Evolutionary conservation across 2,888 invertebrate genomes (phyloP).

Genomic region (Melinaea menophilus): DNA sequence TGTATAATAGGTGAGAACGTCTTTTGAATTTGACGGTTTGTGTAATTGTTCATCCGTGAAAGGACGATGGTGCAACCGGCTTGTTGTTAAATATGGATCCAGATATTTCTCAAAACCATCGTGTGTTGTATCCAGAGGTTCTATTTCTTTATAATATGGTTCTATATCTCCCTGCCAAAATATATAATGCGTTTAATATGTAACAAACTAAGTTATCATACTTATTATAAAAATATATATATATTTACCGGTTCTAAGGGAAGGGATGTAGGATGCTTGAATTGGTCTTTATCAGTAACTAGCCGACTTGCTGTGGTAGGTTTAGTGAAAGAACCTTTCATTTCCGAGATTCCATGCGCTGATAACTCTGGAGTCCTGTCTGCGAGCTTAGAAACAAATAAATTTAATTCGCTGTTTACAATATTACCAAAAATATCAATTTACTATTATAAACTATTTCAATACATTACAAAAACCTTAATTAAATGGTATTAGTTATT

Average conservation of each 20-base stretch:
- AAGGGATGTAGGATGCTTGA: conserved; percentile 46
- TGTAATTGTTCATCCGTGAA: conserved; percentile 57
- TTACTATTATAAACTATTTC: too few species aligned
- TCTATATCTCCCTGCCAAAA: conserved; percentile 41
- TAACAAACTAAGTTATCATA: background rate
- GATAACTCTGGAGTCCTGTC: conserved; percentile 48
- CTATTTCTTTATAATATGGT: conserved; percentile 50
- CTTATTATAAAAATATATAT: conserved; percentile 8
- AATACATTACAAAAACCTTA: too few species aligned
- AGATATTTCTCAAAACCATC: conserved; percentile 64
- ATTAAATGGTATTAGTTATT: background rate
- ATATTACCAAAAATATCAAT: too few species aligned
- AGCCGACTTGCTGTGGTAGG: conserved; percentile 45
- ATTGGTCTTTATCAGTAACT: conserved; percentile 59
- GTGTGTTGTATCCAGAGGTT: conserved; percentile 59
- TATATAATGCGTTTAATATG: too few species aligned
- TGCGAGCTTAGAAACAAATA: conserved; percentile 39
- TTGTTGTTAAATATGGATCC: conserved; percentile 67
- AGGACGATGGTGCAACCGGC: conserved; percentile 59
- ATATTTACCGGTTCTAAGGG: conserved; percentile 44
- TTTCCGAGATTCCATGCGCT: conserved; percentile 56
- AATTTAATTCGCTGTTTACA: too few species aligned
- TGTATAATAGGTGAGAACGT: conserved; percentile 64
- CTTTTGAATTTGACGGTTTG: conserved; percentile 50
- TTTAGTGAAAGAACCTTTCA: conserved; percentile 46